Conservation (phyloP, 2,888 invertebrate species). For the Microchrysa polita region DNA sequence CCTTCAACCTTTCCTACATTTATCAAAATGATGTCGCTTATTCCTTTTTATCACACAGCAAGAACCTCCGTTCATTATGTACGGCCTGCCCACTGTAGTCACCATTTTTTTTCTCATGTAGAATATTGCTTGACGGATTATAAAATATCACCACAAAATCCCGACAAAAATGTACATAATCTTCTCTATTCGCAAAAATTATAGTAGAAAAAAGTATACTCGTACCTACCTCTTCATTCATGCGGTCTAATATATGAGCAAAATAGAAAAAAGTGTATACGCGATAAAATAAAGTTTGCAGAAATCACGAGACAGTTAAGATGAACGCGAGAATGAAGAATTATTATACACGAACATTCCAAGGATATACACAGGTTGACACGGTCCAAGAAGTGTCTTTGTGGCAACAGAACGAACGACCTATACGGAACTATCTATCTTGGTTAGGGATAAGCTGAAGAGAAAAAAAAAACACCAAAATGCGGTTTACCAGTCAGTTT, state of each 20-base stretch:
- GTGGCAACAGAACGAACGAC: background rate
- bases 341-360: constrained; percentile 34
- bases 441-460: background rate
- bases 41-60: background rate
- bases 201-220: background rate
- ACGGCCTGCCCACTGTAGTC: constrained; percentile 3
- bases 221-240: background rate
- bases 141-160: constrained; percentile 36
- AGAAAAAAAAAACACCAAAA: background rate
- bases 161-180: constrained; percentile 26
- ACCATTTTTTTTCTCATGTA: constrained; percentile 11
- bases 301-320: constrained; percentile 12
- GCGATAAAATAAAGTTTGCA: background rate
- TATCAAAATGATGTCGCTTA: constrained; percentile 10
- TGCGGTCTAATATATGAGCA: constrained; percentile 31
- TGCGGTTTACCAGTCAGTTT: constrained; percentile 24
- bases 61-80: constrained; percentile 1
- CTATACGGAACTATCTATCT: too few relatives aligned
- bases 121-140: constrained; percentile 38
- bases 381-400: background rate
- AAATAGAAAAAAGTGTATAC: too few relatives aligned
- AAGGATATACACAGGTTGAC: constrained; percentile 13
- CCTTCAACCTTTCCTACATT: background rate
- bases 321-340: constrained; percentile 38
- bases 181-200: background rate